phyloP scores from a whole-genome alignment of 2,888 invertebrate genomes.

The Chesias legatella region DNA sequence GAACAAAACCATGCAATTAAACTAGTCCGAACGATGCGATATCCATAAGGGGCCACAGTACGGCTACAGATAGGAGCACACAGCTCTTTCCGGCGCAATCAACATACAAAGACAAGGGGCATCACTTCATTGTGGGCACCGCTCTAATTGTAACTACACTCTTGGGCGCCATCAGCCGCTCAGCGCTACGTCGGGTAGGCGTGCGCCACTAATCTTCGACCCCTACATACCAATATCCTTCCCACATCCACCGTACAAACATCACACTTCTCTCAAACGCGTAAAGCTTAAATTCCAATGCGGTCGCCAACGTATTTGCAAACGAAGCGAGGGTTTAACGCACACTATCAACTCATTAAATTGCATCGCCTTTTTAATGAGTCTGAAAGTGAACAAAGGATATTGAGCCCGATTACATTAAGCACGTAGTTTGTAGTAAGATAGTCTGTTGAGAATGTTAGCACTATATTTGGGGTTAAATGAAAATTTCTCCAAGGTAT shows the following conservation, averaged over 20 bases:
- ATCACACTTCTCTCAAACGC: constrained; percentile 33
- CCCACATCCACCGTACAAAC: constrained; percentile 35
- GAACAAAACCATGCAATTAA: background rate
- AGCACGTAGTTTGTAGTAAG: constrained; percentile 70
- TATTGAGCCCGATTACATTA: constrained; percentile 79
- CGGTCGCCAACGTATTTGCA: constrained; percentile 56
- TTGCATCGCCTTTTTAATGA: constrained; percentile 81
- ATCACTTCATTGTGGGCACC: constrained; percentile 80
- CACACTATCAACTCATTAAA: constrained; percentile 81
- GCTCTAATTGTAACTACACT: constrained; percentile 81
- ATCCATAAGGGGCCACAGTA: constrained; percentile 20
- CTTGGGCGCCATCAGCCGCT: constrained; percentile 77
- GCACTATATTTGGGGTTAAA: constrained; percentile 40
- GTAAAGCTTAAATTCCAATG: constrained; percentile 43
- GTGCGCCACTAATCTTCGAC: constrained; percentile 80
- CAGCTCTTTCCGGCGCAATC: constrained; percentile 69
- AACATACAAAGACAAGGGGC: constrained; percentile 78
- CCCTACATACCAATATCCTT: constrained; percentile 73
- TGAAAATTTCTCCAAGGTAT: constrained; percentile 18
- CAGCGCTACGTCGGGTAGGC: constrained; percentile 77
- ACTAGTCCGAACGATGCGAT: constrained; percentile 8
- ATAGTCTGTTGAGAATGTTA: constrained; percentile 60
- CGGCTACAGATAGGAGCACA: constrained; percentile 29
- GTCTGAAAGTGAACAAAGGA: constrained; percentile 81
- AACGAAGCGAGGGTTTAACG: constrained; percentile 77